Percentiles rank a stretch among this genome's conserved stretches.
Evolutionary conservation across 2,113 vertebrate species (phyloP).

Genomic region (Apteryx mantelli): DNA sequence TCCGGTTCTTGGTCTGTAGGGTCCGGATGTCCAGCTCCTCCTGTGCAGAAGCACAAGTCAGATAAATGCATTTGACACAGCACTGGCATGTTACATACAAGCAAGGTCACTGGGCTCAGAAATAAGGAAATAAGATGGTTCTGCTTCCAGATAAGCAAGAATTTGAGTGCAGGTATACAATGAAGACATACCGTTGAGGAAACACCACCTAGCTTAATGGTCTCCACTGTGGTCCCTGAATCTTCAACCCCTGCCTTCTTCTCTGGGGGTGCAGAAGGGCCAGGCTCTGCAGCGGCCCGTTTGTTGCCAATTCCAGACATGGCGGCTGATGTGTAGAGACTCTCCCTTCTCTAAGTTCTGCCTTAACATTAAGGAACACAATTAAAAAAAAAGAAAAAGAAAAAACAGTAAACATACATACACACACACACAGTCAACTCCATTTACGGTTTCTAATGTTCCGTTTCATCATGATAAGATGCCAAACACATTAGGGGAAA

Average conservation of each 20-base stretch:
- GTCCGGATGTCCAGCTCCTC: constrained; percentile 96
- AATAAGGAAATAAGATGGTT: neutral
- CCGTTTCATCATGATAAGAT: accelerated
- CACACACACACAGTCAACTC: neutral
- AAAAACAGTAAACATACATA: neutral
- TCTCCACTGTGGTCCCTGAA: constrained; percentile 93
- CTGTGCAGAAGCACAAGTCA: constrained; percentile 69
- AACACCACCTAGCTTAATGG: constrained; percentile 94
- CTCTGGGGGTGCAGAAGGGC: constrained; percentile 85
- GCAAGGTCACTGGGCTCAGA: neutral
- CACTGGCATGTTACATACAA: neutral
- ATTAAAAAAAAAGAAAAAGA: neutral
- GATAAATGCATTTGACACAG: neutral
- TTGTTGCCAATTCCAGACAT: constrained; percentile 92
- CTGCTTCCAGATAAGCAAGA: neutral
- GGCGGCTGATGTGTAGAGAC: neutral
- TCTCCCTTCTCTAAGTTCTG: neutral
- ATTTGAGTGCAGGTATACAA: accelerated
- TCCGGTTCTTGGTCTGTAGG: constrained; percentile 93
- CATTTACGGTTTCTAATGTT: neutral
- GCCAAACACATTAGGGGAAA: neutral
- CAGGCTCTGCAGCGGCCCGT: constrained; percentile 81
- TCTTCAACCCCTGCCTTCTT: constrained; percentile 89
- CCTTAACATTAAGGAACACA: neutral
- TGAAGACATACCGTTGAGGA: constrained; percentile 85